Percentiles rank a stretch among this genome's conserved stretches.
Conservation (phyloP, 2,113 vertebrate species). For the Herpetotheres cachinnans region DNA sequence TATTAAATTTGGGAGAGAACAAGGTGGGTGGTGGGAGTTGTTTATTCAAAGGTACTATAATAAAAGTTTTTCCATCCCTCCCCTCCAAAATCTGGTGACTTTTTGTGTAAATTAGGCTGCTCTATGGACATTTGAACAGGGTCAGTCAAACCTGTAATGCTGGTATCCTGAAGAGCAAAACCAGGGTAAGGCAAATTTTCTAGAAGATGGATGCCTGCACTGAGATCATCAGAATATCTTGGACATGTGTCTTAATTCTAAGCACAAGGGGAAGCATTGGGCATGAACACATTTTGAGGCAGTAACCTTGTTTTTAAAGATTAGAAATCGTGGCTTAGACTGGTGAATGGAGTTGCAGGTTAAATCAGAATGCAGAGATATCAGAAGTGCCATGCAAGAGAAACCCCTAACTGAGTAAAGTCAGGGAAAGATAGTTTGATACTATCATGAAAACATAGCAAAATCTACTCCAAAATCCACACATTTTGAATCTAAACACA, state of each 20-base stretch:
- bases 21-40: accelerated
- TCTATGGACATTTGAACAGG: not conserved
- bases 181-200: not conserved
- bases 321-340: not conserved
- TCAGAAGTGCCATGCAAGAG: not conserved
- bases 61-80: not conserved
- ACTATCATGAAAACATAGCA: not conserved
- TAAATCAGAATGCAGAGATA: not conserved
- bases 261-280: not conserved
- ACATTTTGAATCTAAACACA: not conserved
- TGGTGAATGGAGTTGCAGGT: not conserved
- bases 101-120: not conserved
- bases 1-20: not conserved
- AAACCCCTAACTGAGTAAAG: not conserved
- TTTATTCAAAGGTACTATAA: not conserved
- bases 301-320: not conserved
- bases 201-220: not conserved
- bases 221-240: not conserved
- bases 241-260: not conserved
- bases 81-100: not conserved
- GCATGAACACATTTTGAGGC: not conserved
- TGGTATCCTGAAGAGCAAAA: not conserved
- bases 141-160: not conserved
- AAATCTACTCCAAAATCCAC: not conserved
- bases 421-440: not conserved